Evolutionary conservation across 2,113 vertebrate species (phyloP).

Genomic region (Phasianus colchicus): DNA sequence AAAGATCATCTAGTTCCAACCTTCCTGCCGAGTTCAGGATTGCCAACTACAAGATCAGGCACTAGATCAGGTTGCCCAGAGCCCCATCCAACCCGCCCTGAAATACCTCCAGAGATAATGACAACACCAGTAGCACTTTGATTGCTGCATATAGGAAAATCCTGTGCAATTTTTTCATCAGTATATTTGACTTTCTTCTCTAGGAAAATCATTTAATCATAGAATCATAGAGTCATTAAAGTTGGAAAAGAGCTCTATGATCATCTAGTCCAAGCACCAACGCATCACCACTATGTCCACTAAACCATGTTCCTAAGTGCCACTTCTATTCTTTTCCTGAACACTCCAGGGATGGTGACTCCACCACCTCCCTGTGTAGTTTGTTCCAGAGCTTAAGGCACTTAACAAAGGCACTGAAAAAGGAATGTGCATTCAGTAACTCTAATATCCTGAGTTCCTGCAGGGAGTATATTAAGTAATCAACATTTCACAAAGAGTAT

Average conservation of each 20-base stretch:
- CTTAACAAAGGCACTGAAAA: not conserved
- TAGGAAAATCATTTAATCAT: not conserved
- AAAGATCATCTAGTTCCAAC: too few relatives aligned
- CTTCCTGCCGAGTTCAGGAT: too few relatives aligned
- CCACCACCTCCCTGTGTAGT: not conserved
- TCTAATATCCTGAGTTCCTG: not conserved
- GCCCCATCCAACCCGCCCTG: too few relatives aligned
- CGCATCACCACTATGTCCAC: not conserved
- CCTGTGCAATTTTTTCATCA: not conserved
- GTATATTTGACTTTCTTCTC: not conserved
- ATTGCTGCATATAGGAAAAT: not conserved
- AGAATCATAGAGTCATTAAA: not conserved
- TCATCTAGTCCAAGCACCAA: not conserved
- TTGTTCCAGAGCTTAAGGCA: not conserved
- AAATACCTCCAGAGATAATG: too few relatives aligned
- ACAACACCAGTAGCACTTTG: not conserved
- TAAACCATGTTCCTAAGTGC: not conserved
- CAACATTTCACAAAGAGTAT: not conserved
- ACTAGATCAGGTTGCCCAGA: too few relatives aligned
- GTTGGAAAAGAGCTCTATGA: not conserved
- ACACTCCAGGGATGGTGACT: not conserved
- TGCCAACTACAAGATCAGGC: too few relatives aligned
- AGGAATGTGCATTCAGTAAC: not conserved
- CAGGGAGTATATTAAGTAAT: not conserved
- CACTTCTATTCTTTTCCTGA: not conserved